Evolutionary conservation across 2,113 vertebrate genomes (phyloP), one percentile per base, ranked within the genome.

Genomic region (Sinocyclocheilus rhinocerous): DNA sequence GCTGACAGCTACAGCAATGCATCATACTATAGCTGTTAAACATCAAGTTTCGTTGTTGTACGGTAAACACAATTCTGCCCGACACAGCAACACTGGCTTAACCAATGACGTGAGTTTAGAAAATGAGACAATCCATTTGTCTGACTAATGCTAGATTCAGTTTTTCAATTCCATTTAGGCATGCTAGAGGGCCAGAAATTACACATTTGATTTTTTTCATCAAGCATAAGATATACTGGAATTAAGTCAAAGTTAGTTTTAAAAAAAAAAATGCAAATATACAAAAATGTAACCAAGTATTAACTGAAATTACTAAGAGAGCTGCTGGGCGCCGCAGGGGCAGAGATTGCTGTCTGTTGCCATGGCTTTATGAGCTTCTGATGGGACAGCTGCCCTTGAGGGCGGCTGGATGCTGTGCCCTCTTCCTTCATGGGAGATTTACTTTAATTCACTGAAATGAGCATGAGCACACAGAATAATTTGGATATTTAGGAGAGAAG

Each of bases 391-490:
- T 88, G 92, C 84, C 92, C 92, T 94, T 94, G 91, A 88, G 87
- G 91, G 85, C 83, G 72, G 89, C 45, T 82, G 88, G 90, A 87
- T 89, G 89, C 75, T 87, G 89, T 80, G 83, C 88, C 83, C 87
- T 85, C 73, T 85, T 87, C 75, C 91, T 92, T 92, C 91, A 93
- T 12, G 84, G 90, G 89, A 93, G 89, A 92, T 92, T 93, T 92
- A 83, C 90, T 92, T 93, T 93, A 90, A 94, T 94, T 92, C 91
- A 92, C 91, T 87, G 87, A 93, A 92, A 92, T 90, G 81, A 92
- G 85, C 77, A 76, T 80, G 52, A 70, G 82, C 73, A 67, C 75
- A 86, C 65, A 81, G 42, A 57, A 79, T 22, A 65, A 26, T 59
- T 69, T 33, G 29, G 59, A 87, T 5, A 24, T 82, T 86, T 80